Percentiles rank a stretch among this genome's conserved stretches.
Conservation (phyloP, 2,888 invertebrate species). For the Arrhopalites spinosus region DNA sequence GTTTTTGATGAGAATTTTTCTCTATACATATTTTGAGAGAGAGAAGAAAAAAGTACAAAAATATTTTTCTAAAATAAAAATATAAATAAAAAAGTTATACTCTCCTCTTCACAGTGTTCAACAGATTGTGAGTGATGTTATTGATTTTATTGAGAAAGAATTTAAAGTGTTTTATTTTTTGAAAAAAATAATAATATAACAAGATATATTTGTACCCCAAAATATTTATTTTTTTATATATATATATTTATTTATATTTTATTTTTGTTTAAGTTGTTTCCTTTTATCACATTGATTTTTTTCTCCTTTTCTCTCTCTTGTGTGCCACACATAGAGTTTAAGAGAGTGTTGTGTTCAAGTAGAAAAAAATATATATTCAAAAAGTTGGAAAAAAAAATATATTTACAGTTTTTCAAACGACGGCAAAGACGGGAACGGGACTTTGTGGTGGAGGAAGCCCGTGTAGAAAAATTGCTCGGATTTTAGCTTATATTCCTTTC, state of each 20-base stretch:
- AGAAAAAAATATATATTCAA: neutral
- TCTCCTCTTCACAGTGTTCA: neutral
- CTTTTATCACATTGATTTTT: too few species aligned
- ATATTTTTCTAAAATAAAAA: neutral
- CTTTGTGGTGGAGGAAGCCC: neutral
- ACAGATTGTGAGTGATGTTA: too few species aligned
- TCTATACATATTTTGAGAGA: too few species aligned
- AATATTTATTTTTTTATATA: too few species aligned
- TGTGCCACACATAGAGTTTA: too few species aligned
- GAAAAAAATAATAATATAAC: too few species aligned
- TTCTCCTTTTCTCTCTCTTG: neutral
- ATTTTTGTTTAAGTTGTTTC: too few species aligned
- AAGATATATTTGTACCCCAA: too few species aligned
- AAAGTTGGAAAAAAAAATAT: neutral
- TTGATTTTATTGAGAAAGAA: too few species aligned
- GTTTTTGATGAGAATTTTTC: too few species aligned
- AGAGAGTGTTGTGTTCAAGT: neutral
- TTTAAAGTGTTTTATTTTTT: too few species aligned
- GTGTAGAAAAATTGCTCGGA: constrained; percentile 19
- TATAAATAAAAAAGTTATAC: neutral
- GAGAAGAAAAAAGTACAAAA: neutral
- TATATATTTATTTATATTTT: too few species aligned
- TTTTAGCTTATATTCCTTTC: constrained; percentile 16
- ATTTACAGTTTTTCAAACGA: neutral
- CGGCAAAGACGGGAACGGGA: neutral